Evolutionary conservation across 2,113 vertebrate species (phyloP), one percentile per base, ranked within the genome.

Genomic region (Oreochromis aureus): DNA sequence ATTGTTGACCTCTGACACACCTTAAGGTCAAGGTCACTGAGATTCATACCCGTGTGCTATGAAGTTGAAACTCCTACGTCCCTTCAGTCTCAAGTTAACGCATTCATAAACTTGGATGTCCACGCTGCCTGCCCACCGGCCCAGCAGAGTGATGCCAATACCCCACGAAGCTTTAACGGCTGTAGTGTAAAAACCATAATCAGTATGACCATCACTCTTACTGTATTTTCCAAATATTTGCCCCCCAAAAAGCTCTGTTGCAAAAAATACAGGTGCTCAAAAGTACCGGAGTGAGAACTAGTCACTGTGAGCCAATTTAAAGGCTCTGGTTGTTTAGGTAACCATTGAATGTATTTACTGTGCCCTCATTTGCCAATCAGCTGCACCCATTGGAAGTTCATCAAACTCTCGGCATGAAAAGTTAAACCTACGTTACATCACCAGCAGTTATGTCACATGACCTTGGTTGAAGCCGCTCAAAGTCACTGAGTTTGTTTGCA

Each of bases 151-250:
- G 61, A 66, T 5, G 19, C 18, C 61, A 66, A 39, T 22, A 39
- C 61, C 61, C 61, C 6, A 0, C 1, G 61, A 22, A 3, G 61
- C 61, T 8, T 69, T 69, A 39, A 22, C 6, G 1, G 61, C 61
- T 39, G 61, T 66, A 22, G 12, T 22, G 66, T 71, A 44, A 71
- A 71, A 71, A 4, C 13, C 66, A 71, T 71, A 73, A 73, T 18
- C 69, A 46, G 4, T 10, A 11, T 6, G 22, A 10, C 5, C 5
- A 0, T 46, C 41, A 27, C 41, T 73, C 0, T 30, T 46, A 73
- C 13, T 1, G 1, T 73, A 48, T 48, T 48, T 73, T 73, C 41
- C 69, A 73, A 4, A 30, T 73, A 27, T 46, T 76, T 48, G 24
- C 1, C 15, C 15, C 39, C 15, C 24, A 19, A 30, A 76, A 48